Conservation (phyloP, 1,140 invertebrate genomes). For the Drosophila nannoptera region DNA sequence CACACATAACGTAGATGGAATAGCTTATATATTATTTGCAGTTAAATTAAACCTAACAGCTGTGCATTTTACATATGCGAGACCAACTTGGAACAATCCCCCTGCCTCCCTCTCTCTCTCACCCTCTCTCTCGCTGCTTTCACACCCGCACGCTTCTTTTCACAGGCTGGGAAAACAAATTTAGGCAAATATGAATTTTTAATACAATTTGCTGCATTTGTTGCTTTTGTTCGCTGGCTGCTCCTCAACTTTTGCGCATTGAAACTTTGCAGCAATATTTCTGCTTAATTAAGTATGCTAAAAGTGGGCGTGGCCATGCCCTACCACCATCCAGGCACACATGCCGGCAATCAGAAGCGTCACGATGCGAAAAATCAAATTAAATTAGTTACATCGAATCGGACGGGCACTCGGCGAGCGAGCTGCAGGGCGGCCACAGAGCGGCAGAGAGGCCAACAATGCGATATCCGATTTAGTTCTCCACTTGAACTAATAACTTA, state of each 20-base stretch:
- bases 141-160: conserved; percentile 11
- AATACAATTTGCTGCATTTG: conserved; percentile 58
- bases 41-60: conserved; percentile 75
- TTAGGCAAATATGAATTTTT: conserved; percentile 76
- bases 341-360: conserved; percentile 27
- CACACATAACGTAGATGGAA: conserved; percentile 6
- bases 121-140: background rate
- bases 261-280: conserved; percentile 58
- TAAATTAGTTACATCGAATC: conserved; percentile 63
- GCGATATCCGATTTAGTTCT: conserved; percentile 39
- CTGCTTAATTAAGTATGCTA: conserved; percentile 69
- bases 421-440: conserved; percentile 19
- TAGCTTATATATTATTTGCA: conserved; percentile 72
- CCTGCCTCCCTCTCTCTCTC: background rate
- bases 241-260: conserved; percentile 47
- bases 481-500: conserved; percentile 75
- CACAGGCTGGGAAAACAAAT: conserved; percentile 51
- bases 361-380: conserved; percentile 58
- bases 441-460: background rate
- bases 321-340: conserved; percentile 9
- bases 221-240: conserved; percentile 36
- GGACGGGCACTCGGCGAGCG: conserved; percentile 26
- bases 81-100: background rate
- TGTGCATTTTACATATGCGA: conserved; percentile 71
- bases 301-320: conserved; percentile 19